A percentile compares a stretch with the other conserved stretches of the same genome.
Conservation (phyloP, 2,113 vertebrate genomes). For the Peromyscus polionotus region DNA sequence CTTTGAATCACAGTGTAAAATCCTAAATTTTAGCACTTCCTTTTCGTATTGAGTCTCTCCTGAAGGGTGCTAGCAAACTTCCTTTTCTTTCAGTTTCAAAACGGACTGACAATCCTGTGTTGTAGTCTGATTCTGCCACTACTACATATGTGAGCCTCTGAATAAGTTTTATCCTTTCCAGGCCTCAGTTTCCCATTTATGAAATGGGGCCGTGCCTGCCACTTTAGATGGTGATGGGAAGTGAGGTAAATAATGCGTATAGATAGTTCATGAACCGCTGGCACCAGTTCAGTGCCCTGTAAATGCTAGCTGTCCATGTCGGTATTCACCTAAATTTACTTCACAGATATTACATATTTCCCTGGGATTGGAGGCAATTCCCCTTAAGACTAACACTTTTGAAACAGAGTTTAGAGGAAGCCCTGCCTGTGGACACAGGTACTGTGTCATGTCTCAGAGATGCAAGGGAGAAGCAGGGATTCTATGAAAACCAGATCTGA, state of each 20-base stretch:
- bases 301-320: neutral
- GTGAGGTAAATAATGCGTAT: neutral
- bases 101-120: neutral
- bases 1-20: neutral
- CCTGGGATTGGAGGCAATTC: neutral
- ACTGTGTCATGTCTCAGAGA: neutral
- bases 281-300: neutral
- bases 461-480: neutral
- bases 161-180: slow-evolving; percentile 9
- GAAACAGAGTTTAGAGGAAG: neutral
- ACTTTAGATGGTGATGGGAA: neutral
- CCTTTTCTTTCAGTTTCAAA: slow-evolving; percentile 38
- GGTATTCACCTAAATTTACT: neutral
- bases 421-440: neutral
- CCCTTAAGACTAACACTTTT: neutral
- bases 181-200: neutral
- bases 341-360: neutral
- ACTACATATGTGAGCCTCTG: neutral
- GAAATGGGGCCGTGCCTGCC: neutral
- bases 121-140: slow-evolving; percentile 8
- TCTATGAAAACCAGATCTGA: neutral
- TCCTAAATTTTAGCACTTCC: neutral
- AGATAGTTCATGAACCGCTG: too few relatives aligned
- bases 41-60: neutral
- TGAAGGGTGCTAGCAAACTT: neutral